A percentile compares a stretch with the other conserved stretches of the same genome.
phyloP scores from a whole-genome alignment of 2,888 invertebrate species.

The Ditula angustiorana region DNA sequence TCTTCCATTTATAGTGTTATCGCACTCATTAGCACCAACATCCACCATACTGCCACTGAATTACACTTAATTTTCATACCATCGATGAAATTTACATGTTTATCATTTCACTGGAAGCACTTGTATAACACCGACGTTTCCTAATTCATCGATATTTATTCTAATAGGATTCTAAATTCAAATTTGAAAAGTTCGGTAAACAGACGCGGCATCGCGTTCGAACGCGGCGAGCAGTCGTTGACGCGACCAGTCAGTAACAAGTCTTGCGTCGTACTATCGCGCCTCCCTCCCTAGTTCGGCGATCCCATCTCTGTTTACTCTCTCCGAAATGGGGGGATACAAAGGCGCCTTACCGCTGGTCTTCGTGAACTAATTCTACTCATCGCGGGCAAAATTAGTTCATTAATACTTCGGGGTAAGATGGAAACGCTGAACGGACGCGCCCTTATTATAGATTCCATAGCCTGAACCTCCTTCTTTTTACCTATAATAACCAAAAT shows the following conservation, averaged over 20 bases:
- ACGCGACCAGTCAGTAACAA: conserved; percentile 71
- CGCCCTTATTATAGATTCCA: too few relatives aligned
- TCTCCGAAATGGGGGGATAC: conserved; percentile 76
- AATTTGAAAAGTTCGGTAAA: conserved; percentile 68
- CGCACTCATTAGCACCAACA: conserved; percentile 82
- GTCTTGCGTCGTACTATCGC: conserved; percentile 78
- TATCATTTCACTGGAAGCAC: conserved; percentile 58
- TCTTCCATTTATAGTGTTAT: conserved; percentile 81
- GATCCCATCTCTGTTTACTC: conserved; percentile 74
- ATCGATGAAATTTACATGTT: conserved; percentile 77
- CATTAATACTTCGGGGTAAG: conserved; percentile 6
- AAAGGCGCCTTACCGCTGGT: conserved; percentile 66
- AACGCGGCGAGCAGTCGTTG: conserved; percentile 52
- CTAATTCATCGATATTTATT: conserved; percentile 49
- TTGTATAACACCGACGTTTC: conserved; percentile 51
- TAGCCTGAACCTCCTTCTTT: too few relatives aligned
- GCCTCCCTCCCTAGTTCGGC: conserved; percentile 67
- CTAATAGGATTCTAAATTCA: conserved; percentile 53
- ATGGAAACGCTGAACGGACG: too few relatives aligned
- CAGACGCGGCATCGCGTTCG: conserved; percentile 59
- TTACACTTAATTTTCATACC: conserved; percentile 74
- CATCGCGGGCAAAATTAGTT: conserved; percentile 25
- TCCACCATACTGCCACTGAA: conserved; percentile 83
- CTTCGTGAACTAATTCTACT: conserved; percentile 52
- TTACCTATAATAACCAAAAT: too few relatives aligned